A percentile compares a stretch with the other conserved stretches of the same genome.
Conservation (phyloP, 2,888 invertebrate genomes). For the Oscheius sp. region DNA sequence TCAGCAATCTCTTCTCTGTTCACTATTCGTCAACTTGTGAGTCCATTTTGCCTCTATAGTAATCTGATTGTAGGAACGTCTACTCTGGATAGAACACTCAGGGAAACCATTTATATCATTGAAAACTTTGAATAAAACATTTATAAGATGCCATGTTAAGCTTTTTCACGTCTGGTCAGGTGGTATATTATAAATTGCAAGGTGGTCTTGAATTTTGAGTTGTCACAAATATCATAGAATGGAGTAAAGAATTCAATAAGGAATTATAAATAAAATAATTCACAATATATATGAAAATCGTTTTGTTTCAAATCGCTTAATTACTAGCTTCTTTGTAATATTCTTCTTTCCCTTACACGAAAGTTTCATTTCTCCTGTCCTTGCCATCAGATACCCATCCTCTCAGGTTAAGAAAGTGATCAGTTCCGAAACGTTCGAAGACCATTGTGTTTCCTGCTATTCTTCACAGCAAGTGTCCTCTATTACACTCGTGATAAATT, state of each 20-base stretch:
- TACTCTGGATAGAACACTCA: not conserved
- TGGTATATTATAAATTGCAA: too few relatives aligned
- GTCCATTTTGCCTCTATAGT: not conserved
- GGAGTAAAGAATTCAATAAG: too few relatives aligned
- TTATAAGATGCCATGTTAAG: too few relatives aligned
- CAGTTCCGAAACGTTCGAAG: not conserved
- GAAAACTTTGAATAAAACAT: too few relatives aligned
- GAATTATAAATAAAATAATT: too few relatives aligned
- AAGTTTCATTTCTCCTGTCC: not conserved
- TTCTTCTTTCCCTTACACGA: too few relatives aligned
- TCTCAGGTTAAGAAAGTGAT: conserved; percentile 13
- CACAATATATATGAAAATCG: too few relatives aligned
- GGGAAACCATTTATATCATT: too few relatives aligned
- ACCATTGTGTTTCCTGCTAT: not conserved
- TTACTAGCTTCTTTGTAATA: too few relatives aligned
- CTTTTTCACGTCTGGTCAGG: too few relatives aligned
- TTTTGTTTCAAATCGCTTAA: too few relatives aligned
- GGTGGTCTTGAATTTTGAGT: not conserved
- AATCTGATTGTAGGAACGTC: conserved; percentile 10
- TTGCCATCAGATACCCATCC: not conserved
- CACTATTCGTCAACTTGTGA: conserved; percentile 18
- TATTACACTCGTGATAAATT: not conserved
- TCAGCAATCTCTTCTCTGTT: conserved; percentile 1
- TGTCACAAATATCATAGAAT: not conserved
- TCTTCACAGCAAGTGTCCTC: not conserved